Evolutionary conservation across 2,113 vertebrate genomes (phyloP).

Genomic region (Nerophis ophidion): DNA sequence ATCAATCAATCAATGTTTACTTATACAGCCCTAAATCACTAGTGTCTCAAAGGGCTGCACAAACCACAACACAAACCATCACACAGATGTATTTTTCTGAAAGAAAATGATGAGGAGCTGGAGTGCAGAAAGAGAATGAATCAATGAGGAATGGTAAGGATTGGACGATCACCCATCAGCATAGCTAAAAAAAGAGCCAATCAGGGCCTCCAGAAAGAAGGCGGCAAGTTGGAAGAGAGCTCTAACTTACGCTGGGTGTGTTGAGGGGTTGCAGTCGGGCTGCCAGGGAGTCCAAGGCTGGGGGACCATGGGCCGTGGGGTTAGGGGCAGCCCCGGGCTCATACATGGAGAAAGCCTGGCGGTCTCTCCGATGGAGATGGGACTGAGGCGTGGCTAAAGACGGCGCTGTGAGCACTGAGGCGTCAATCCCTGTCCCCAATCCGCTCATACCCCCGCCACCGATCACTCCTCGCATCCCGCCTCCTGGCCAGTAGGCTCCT

Average conservation of each 20-base stretch:
- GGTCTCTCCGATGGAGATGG: constrained; percentile 77
- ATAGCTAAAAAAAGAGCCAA: constrained; percentile 35
- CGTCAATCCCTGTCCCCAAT: constrained; percentile 48
- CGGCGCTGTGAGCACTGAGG: constrained; percentile 43
- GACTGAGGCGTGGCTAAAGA: constrained; percentile 46
- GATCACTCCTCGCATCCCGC: constrained; percentile 47
- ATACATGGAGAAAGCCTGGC: constrained; percentile 95
- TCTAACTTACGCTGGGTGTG: constrained; percentile 80
- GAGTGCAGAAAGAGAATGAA: constrained; percentile 34
- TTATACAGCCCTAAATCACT: too few relatives aligned
- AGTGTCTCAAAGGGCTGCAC: too few relatives aligned
- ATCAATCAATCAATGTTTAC: too few relatives aligned
- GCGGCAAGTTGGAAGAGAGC: constrained; percentile 23
- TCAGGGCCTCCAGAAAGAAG: constrained; percentile 29
- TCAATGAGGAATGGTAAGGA: constrained; percentile 23
- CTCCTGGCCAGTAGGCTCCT: constrained; percentile 55
- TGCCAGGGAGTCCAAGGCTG: constrained; percentile 83
- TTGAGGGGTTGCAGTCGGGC: constrained; percentile 87
- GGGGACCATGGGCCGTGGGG: constrained; percentile 79
- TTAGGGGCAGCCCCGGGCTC: constrained; percentile 81
- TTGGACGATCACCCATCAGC: constrained; percentile 20
- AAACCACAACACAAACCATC: too few relatives aligned
- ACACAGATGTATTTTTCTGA: constrained; percentile 35
- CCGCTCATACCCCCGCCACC: constrained; percentile 36
- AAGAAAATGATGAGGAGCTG: constrained; percentile 41